These are phyloP conservation scores for Eurystomus gularis DNA, from an alignment of 2,113 vertebrate genomes.

Conservation along the genomic window DNA sequence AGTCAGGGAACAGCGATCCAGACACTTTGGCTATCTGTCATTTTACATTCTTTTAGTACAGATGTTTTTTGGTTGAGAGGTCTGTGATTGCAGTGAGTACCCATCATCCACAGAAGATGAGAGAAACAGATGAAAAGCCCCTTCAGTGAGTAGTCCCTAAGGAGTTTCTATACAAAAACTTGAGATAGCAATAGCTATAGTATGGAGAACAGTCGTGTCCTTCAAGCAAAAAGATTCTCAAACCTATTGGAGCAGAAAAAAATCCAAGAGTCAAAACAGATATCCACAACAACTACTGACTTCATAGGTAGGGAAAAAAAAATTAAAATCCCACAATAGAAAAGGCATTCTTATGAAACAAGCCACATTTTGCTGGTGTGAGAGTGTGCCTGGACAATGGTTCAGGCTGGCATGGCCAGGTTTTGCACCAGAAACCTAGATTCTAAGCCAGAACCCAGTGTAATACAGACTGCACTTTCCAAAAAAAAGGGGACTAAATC, in stretches of 20 bases:
- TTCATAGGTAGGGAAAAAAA: neutral
- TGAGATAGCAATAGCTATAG: neutral
- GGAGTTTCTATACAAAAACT: neutral
- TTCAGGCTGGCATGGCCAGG: neutral
- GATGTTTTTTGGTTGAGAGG: neutral
- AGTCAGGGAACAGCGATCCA: neutral
- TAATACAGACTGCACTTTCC: neutral
- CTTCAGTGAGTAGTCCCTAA: neutral
- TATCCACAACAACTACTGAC: neutral
- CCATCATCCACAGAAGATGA: neutral
- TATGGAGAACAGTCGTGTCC: neutral
- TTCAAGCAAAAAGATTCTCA: neutral
- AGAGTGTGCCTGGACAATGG: neutral
- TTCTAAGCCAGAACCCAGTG: neutral
- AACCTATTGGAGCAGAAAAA: neutral
- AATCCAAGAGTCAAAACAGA: neutral
- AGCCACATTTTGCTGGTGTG: neutral
- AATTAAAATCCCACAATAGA: neutral
- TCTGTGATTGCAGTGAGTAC: neutral
- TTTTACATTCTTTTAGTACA: neutral
- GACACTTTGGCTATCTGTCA: neutral
- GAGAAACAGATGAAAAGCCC: neutral
- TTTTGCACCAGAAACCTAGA: neutral
- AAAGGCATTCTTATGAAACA: neutral
- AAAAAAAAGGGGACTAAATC: neutral